Base-by-base conservation (phyloP, 1,140 invertebrate genomes). In the Oryctes rhinoceros region DNA sequence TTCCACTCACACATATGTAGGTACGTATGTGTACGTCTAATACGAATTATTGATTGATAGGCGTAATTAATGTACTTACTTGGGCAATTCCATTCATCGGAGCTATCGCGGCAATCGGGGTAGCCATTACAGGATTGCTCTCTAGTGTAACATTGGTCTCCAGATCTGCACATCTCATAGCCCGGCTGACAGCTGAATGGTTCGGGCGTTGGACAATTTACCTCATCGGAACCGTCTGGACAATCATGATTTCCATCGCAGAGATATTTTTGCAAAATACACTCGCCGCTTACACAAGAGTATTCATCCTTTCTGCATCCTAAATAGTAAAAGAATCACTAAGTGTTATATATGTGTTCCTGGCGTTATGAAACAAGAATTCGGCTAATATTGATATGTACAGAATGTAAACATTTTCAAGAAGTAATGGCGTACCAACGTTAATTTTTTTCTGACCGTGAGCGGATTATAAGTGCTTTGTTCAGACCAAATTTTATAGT, bases 241-340 rank as follows among this genome's bases (percentile, higher is more conserved):
- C 96, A 97, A 79, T 96, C 91, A 11, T 80, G 80, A 53, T 87
- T 86, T n/a, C 92, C 90, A 86, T 97, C 91, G 88, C 96, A 98
- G 79, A 91, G 89, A 76, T 89, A 87, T 65, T 86, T 87, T 53
- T 87, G 86, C 0, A 89, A 86, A 79, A 97, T 92, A 85, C 96
- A 98, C 84, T 93, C 89, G n/a, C 94, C 92, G 24, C 89, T 87
- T 48, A 39, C 47, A 80, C 98, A 99, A 0, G 94, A 96, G 6
- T 96, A 96, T 88, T 99, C 92, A 83, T 95, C 89, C 18, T 90
- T 85, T 74, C 89, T 88, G 86, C 97, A 98, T 15, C 24, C 65
- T 71, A 71, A 71, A 71, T 71, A 35, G 35, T 24, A 37, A 4
- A 59, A 59, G 53, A n/a, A n/a, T n/a, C n/a, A n/a, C n/a, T 18